Percentiles rank a stretch among this genome's conserved stretches.
phyloP scores from a whole-genome alignment of 2,113 vertebrate species.

The Lontra canadensis region DNA sequence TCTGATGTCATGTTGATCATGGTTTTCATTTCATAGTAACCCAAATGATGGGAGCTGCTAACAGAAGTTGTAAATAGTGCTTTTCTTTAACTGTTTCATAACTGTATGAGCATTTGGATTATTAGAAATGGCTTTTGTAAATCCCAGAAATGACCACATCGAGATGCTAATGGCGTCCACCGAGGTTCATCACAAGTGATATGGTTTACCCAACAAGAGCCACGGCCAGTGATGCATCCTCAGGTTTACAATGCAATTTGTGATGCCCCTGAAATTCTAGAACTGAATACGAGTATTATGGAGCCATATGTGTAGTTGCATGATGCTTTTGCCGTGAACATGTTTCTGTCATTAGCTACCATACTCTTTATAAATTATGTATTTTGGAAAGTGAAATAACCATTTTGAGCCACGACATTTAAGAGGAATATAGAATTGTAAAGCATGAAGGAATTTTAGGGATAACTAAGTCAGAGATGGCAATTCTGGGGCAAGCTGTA shows the following conservation, averaged over 20 bases:
- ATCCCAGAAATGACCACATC: conserved; percentile 8
- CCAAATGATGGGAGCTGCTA: conserved; percentile 51
- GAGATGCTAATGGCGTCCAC: conserved; percentile 3
- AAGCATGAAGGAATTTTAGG: background rate
- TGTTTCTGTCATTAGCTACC: background rate
- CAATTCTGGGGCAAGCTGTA: accelerated
- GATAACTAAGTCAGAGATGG: background rate
- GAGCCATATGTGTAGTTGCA: background rate
- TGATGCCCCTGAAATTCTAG: background rate
- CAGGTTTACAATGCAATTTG: conserved; percentile 14
- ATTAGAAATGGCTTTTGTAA: background rate
- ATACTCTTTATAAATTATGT: background rate
- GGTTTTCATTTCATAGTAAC: conserved; percentile 59
- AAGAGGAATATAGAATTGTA: background rate
- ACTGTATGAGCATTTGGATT: background rate
- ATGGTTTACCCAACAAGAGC: conserved; percentile 17
- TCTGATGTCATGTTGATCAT: conserved; percentile 58
- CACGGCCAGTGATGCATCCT: background rate
- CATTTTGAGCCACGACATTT: background rate
- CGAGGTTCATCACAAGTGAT: conserved; percentile 43
- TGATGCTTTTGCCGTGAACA: background rate
- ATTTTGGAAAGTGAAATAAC: conserved; percentile 32
- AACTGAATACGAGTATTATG: background rate
- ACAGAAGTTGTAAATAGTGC: background rate
- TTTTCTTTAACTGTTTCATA: conserved; percentile 63